Evolutionary conservation across 2,888 invertebrate genomes (phyloP).

Genomic region (Dasypogon diadema): DNA sequence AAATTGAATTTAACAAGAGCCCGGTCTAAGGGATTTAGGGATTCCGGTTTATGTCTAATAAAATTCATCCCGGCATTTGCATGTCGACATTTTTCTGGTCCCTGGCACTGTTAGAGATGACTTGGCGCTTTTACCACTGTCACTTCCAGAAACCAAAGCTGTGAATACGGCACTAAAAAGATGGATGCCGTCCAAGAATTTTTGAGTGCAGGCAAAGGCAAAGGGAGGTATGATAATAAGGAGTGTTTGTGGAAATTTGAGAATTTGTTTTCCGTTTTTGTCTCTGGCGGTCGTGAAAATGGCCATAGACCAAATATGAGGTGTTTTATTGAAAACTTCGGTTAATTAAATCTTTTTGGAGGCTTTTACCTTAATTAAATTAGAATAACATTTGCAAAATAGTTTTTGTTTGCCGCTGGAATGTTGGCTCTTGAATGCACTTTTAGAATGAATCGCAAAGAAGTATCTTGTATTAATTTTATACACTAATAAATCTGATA

Average conservation of each 20-base stretch:
- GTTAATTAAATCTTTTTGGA: neutral
- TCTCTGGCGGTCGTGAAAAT: neutral
- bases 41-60: conserved; percentile 48
- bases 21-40: conserved; percentile 43
- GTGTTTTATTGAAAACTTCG: neutral
- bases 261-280: conserved; percentile 1
- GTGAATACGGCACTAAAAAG: conserved; percentile 33
- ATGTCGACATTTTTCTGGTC: conserved; percentile 50
- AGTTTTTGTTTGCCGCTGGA: too few species aligned
- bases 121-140: conserved; percentile 44
- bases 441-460: too few species aligned
- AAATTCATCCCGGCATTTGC: conserved; percentile 46
- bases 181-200: conserved; percentile 46
- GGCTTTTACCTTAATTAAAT: too few species aligned
- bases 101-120: conserved; percentile 38
- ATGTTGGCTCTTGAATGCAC: too few species aligned
- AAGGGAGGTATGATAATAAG: conserved; percentile 13
- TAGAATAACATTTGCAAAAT: too few species aligned
- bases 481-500: too few species aligned
- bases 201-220: conserved; percentile 15
- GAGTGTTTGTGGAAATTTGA: conserved; percentile 33
- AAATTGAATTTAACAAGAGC: conserved; percentile 49
- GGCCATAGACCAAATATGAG: neutral
- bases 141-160: conserved; percentile 6
- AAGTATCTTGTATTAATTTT: too few species aligned